These are phyloP conservation scores for Brachypterus glaber DNA, from an alignment of 2,888 invertebrate species.

Conservation along the genomic window DNA sequence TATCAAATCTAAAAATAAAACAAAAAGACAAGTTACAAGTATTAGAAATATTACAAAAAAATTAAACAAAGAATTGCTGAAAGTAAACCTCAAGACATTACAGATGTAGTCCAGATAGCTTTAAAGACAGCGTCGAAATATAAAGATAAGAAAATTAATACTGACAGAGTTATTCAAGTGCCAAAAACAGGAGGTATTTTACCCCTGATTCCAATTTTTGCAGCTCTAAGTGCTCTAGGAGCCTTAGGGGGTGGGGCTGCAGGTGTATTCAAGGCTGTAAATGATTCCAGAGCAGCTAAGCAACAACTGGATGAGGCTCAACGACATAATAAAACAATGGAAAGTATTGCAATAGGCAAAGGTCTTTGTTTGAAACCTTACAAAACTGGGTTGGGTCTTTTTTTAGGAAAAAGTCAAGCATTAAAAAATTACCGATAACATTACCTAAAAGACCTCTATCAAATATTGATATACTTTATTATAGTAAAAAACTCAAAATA, in stretches of 20 bases:
- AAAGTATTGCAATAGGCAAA: constrained; percentile 26
- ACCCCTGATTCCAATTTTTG: constrained; percentile 31
- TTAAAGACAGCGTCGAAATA: no score
- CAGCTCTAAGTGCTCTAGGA: constrained; percentile 30
- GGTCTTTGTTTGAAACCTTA: constrained; percentile 18
- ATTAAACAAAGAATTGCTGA: no score
- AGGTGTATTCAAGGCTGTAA: constrained; percentile 30
- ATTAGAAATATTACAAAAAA: no score
- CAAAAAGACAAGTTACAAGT: no score
- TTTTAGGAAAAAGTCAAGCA: constrained; percentile 7
- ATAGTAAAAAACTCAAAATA: constrained; percentile 14
- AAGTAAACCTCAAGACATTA: no score
- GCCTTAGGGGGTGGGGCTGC: constrained; percentile 32
- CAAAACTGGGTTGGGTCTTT: constrained; percentile 5
- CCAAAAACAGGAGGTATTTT: constrained; percentile 30
- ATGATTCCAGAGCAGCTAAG: constrained; percentile 29
- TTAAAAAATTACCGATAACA: constrained; percentile 18
- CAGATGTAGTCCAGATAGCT: no score
- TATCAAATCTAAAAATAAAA: no score
- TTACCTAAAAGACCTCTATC: constrained; percentile 16
- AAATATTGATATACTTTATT: constrained; percentile 15
- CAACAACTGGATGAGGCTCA: constrained; percentile 27
- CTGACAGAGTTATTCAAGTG: constrained; percentile 17
- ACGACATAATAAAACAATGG: constrained; percentile 34
- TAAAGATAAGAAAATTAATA: constrained; percentile 1